These are phyloP conservation scores for Cygnus atratus DNA, from an alignment of 2,113 vertebrate genomes.

Conservation along the genomic window DNA sequence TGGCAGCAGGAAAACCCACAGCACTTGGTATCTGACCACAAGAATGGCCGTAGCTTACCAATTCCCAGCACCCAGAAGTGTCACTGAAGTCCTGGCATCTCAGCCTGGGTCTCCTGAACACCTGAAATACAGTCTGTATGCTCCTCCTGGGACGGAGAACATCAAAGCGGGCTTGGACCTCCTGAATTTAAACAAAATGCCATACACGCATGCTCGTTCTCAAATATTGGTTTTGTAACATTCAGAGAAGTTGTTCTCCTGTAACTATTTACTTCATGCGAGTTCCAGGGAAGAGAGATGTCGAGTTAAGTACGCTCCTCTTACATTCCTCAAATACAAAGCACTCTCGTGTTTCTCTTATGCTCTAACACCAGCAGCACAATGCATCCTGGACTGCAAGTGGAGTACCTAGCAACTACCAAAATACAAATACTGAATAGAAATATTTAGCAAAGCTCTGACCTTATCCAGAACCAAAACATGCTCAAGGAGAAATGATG, in stretches of 20 bases:
- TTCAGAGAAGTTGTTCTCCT: neutral
- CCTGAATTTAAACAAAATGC: neutral
- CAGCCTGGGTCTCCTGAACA: neutral
- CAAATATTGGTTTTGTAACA: neutral
- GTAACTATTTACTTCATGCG: neutral
- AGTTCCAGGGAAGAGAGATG: neutral
- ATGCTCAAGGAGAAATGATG: neutral
- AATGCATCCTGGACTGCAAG: neutral
- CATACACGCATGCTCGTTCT: neutral
- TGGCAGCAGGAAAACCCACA: neutral
- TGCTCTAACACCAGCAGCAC: neutral
- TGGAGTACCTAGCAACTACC: neutral
- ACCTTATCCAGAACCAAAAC: neutral
- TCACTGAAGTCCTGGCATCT: neutral
- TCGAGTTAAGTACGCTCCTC: neutral
- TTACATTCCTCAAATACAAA: neutral
- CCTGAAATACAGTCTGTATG: neutral
- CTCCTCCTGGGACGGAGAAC: neutral
- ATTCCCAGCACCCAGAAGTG: neutral
- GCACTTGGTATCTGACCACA: neutral
- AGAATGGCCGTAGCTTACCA: neutral
- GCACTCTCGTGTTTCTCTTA: neutral
- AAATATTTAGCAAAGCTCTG: neutral
- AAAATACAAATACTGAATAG: neutral
- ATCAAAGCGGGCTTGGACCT: neutral